These are phyloP conservation scores for Nasonia longicornis DNA, from an alignment of 1,140 invertebrate genomes.

Conservation along the genomic window DNA sequence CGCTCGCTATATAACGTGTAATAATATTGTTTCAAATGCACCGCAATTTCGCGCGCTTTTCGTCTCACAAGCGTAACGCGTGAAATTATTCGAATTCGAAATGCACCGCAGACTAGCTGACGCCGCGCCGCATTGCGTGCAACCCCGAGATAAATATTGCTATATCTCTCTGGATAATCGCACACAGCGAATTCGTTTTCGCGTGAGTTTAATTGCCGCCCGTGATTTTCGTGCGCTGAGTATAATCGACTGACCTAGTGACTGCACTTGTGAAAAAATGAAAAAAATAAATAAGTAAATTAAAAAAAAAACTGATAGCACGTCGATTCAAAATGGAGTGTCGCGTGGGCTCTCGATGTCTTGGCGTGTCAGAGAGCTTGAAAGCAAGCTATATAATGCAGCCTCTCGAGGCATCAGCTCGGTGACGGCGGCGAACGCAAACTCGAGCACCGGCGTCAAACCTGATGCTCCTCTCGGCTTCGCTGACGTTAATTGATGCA, in stretches of 20 bases:
- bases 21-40: no score
- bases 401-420: neutral
- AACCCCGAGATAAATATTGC: neutral
- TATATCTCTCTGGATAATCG: no score
- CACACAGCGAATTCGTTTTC: no score
- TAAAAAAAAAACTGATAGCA: no score
- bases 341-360: constrained; percentile 8
- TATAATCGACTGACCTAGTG: no score
- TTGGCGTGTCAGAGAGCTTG: neutral
- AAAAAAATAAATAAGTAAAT: no score
- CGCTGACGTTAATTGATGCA: constrained; percentile 22
- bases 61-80: no score
- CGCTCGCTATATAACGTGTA: no score
- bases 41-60: no score
- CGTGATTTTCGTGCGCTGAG: no score
- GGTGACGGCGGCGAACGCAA: constrained; percentile 18
- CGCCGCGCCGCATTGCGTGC: neutral
- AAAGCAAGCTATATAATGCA: neutral
- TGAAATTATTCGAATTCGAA: neutral
- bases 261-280: no score
- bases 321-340: neutral
- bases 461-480: constrained; percentile 28
- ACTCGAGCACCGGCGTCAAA: constrained; percentile 38
- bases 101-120: neutral
- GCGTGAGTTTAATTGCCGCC: no score